Evolutionary conservation across 2,797 vertebrate species (phyloP).

Genomic region (Anguilla megastoma): DNA sequence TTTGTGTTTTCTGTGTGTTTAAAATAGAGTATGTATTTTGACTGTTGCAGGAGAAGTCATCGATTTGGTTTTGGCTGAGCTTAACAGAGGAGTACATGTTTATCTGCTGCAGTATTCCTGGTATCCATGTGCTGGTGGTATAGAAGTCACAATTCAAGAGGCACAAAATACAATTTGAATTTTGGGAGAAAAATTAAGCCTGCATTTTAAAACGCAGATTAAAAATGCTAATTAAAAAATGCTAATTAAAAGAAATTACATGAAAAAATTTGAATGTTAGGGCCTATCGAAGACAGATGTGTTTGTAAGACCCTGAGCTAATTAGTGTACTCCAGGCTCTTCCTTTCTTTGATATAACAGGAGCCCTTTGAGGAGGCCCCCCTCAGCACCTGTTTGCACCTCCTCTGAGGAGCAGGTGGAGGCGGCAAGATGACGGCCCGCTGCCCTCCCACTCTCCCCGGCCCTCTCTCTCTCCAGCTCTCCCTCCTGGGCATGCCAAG

Average conservation of each 20-base stretch:
- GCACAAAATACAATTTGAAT: background rate
- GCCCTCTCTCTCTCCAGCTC: background rate
- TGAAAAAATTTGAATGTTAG: background rate
- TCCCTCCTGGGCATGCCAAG: background rate
- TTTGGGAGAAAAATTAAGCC: background rate
- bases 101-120: background rate
- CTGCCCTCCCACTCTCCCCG: background rate
- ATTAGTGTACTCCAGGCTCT: background rate
- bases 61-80: background rate
- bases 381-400: conserved; percentile 66
- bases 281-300: background rate
- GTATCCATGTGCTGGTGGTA: no score
- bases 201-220: no score
- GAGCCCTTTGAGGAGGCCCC: background rate
- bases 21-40: background rate
- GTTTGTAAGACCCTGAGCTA: background rate
- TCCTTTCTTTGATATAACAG: background rate
- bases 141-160: background rate
- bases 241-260: background rate
- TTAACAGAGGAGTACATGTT: background rate
- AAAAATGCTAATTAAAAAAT: no score
- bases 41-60: background rate
- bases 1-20: background rate
- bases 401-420: conserved; percentile 67
- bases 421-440: background rate